Evolutionary conservation across 1,140 invertebrate genomes (phyloP).

Genomic region (Phthorimaea operculella): DNA sequence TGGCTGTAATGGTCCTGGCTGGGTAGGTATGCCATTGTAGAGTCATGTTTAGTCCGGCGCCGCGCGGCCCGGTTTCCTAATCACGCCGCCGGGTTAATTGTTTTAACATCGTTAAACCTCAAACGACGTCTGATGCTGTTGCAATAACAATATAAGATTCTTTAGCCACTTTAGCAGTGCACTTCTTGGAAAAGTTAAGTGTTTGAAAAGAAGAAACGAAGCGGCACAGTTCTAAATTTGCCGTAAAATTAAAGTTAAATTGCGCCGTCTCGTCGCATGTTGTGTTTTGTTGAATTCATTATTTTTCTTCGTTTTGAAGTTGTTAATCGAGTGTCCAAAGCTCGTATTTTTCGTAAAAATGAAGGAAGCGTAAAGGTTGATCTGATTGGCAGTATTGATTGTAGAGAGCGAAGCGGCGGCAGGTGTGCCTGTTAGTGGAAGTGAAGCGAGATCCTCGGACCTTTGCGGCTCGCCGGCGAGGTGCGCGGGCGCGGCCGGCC

Average conservation of each 20-base stretch:
- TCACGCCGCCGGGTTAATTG: conserved; percentile 8
- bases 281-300: no score
- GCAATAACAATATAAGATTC: neutral
- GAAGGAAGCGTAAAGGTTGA: neutral
- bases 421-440: conserved; percentile 34
- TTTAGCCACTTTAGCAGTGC: neutral
- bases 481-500: conserved; percentile 21
- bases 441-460: conserved; percentile 36
- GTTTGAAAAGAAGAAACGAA: no score
- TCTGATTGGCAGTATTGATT: conserved; percentile 14
- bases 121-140: neutral
- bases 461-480: conserved; percentile 32
- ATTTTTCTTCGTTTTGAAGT: no score
- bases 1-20: no score
- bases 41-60: neutral
- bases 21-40: neutral
- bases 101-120: conserved; percentile 5
- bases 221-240: no score
- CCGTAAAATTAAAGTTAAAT: no score
- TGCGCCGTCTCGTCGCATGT: no score
- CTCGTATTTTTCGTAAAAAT: neutral
- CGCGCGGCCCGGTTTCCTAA: conserved; percentile 6
- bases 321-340: neutral
- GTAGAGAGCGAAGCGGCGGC: conserved; percentile 23
- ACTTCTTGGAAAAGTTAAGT: neutral